A percentile compares a stretch with the other conserved stretches of the same genome.
Evolutionary conservation across 2,113 vertebrate species (phyloP).

Genomic region (Limanda limanda): DNA sequence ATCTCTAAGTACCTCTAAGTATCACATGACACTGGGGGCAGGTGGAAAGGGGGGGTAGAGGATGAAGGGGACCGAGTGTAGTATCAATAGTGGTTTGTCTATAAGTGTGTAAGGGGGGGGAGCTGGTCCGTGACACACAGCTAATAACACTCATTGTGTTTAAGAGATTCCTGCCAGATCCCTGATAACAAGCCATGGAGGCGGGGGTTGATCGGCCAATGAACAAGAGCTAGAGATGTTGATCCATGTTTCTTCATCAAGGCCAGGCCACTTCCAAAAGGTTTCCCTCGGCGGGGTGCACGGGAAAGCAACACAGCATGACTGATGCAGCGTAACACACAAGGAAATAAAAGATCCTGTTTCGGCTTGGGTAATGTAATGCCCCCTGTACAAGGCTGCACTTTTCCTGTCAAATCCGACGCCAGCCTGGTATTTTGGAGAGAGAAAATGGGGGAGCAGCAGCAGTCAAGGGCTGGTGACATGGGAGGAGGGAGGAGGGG

Average conservation of each 20-base stretch:
- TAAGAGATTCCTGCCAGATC: slow-evolving; percentile 50
- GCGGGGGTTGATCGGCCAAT: slow-evolving; percentile 18
- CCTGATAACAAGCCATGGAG: slow-evolving; percentile 57
- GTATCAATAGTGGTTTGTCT: slow-evolving; percentile 37
- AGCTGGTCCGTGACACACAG: slow-evolving; percentile 44
- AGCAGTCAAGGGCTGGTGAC: slow-evolving; percentile 26
- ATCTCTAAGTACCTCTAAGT: slow-evolving; percentile 80
- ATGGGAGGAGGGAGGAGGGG: slow-evolving; percentile 33
- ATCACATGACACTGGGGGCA: slow-evolving; percentile 67
- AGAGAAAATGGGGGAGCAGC: slow-evolving; percentile 52
- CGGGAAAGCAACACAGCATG: slow-evolving; percentile 20
- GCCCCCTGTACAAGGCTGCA: slow-evolving; percentile 30
- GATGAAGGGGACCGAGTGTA: slow-evolving; percentile 47
- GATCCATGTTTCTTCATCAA: slow-evolving; percentile 28
- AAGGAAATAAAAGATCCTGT: slow-evolving; percentile 38
- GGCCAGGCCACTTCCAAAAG: slow-evolving; percentile 16
- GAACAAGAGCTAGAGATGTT: slow-evolving; percentile 18
- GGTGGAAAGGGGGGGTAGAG: slow-evolving; percentile 26
- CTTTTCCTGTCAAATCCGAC: slow-evolving; percentile 55
- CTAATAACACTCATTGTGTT: slow-evolving; percentile 62
- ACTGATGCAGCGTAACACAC: slow-evolving; percentile 31
- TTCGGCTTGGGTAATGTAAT: slow-evolving; percentile 13
- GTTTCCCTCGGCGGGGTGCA: slow-evolving; percentile 22
- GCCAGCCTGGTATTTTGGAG: slow-evolving; percentile 58
- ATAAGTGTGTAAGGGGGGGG: slow-evolving; percentile 14